These are phyloP conservation scores for Melitaea cinxia DNA, from an alignment of 1,140 invertebrate species.

Conservation along the genomic window DNA sequence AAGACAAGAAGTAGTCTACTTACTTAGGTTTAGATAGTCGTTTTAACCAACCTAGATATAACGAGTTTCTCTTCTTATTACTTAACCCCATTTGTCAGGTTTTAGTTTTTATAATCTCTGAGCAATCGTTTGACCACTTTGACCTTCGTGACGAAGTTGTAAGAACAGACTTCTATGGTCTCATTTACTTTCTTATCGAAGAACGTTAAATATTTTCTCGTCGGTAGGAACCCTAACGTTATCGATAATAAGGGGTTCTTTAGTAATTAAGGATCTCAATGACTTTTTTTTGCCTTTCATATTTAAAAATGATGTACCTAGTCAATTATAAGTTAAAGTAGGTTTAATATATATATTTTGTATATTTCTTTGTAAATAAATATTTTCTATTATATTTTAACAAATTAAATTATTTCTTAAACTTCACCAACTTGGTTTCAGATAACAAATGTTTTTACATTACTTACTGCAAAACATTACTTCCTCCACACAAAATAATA, in stretches of 20 bases:
- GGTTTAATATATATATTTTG: too few species aligned
- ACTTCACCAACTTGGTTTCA: too few species aligned
- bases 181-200: not conserved
- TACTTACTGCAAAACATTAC: not conserved
- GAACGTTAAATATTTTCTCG: not conserved
- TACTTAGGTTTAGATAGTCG: not conserved
- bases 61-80: conserved; percentile 10
- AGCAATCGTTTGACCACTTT: conserved; percentile 1
- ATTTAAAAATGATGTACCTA: too few species aligned
- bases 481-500: not conserved
- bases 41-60: not conserved
- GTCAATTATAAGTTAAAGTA: too few species aligned
- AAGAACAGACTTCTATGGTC: not conserved
- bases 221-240: not conserved
- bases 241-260: not conserved
- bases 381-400: too few species aligned
- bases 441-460: not conserved
- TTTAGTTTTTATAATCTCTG: conserved; percentile 3
- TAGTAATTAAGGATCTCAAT: too few species aligned
- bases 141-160: not conserved
- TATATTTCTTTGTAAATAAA: too few species aligned
- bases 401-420: too few species aligned
- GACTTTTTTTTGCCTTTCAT: too few species aligned
- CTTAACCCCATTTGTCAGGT: not conserved
- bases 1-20: not conserved